Percentiles rank a stretch among this genome's conserved stretches.
These are phyloP conservation scores for Cynopterus sphinx DNA, from an alignment of 2,797 vertebrate genomes.

Conservation along the genomic window DNA sequence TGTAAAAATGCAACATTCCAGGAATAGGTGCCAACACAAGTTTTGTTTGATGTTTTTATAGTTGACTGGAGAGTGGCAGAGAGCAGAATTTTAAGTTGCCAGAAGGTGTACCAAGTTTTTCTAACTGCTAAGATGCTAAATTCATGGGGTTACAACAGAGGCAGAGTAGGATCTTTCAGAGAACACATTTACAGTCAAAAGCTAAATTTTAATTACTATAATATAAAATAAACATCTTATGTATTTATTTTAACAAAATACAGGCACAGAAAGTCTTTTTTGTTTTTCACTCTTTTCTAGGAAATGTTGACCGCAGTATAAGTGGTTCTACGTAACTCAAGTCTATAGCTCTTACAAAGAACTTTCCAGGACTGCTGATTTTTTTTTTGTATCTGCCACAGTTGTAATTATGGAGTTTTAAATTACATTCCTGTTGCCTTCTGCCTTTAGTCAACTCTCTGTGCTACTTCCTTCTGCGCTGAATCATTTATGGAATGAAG, in stretches of 20 bases:
- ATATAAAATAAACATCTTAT: background rate
- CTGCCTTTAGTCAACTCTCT: background rate
- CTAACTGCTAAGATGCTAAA: slow-evolving; percentile 17
- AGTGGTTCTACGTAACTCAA: background rate
- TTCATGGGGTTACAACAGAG: background rate
- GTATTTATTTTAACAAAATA: background rate
- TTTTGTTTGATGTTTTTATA: slow-evolving; percentile 12
- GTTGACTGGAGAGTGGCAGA: background rate
- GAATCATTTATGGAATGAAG: background rate
- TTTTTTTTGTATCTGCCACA: background rate
- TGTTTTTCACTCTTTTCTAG: background rate
- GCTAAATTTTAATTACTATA: background rate
- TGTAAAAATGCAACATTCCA: background rate
- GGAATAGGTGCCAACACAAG: background rate
- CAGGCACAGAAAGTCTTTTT: background rate
- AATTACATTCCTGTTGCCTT: background rate
- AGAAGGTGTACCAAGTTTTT: background rate
- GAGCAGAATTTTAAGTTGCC: background rate
- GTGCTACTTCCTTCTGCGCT: background rate
- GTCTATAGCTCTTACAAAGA: background rate
- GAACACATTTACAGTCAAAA: background rate
- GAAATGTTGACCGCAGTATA: background rate
- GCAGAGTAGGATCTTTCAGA: background rate
- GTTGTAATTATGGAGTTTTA: background rate
- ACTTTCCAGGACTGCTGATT: background rate